A percentile compares a stretch with the other conserved stretches of the same genome.
Conservation (phyloP, 53 echinoderm and acorn worm genomes). For the Antedon mediterranea region DNA sequence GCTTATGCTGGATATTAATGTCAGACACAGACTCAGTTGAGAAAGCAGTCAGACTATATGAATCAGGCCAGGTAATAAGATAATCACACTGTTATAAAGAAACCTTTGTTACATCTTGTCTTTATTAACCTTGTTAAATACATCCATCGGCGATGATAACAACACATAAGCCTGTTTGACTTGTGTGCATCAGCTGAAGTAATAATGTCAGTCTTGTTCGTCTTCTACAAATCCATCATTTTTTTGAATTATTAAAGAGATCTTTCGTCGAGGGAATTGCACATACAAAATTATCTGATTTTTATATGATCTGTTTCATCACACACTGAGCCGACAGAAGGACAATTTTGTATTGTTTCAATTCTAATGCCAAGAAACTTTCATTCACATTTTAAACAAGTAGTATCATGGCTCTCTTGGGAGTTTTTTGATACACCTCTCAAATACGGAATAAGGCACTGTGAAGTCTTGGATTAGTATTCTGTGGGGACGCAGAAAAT, state of each 20-base stretch:
- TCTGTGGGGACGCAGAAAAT: background rate
- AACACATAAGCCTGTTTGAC: too few relatives aligned
- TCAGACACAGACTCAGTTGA: conserved; percentile 37
- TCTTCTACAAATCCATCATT: too few relatives aligned
- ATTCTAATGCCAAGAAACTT: background rate
- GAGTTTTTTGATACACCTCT: background rate
- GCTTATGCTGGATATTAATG: conserved; percentile 45
- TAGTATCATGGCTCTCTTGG: background rate
- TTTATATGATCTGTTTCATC: background rate
- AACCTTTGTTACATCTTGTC: too few relatives aligned
- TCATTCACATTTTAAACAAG: background rate
- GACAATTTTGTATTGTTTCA: background rate
- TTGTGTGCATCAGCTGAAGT: too few relatives aligned
- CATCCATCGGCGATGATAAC: too few relatives aligned
- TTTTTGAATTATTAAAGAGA: background rate
- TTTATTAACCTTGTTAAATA: too few relatives aligned
- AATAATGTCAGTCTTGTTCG: too few relatives aligned
- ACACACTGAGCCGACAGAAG: background rate
- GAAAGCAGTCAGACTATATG: conserved; percentile 36
- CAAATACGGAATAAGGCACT: background rate
- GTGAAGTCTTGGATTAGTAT: background rate
- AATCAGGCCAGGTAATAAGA: conserved; percentile 29
- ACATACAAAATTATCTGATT: too few relatives aligned
- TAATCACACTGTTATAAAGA: background rate
- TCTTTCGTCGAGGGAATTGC: background rate